A percentile compares a stretch with the other conserved stretches of the same genome.
Conservation (phyloP, 92 coral and sea anemone species). For the Porites evermanni region DNA sequence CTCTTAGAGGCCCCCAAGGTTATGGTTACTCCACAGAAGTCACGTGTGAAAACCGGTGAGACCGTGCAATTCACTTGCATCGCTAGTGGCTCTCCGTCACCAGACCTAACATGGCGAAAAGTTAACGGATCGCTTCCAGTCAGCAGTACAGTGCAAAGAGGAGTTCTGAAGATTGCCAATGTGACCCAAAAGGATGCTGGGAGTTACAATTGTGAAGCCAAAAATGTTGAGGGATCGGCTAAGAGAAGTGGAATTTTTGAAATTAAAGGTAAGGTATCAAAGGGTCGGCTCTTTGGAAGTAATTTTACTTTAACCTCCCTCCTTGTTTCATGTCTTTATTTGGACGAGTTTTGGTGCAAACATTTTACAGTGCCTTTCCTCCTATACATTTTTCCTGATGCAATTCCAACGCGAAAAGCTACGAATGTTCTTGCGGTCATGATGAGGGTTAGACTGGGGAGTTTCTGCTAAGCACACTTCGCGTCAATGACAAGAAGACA, state of each 20-base stretch:
- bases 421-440: too few species aligned
- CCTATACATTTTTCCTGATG: too few species aligned
- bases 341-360: too few species aligned
- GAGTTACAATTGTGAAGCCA: conserved; percentile 78
- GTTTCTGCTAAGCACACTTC: neutral
- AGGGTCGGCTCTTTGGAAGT: neutral
- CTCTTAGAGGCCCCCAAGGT: conserved; percentile 83
- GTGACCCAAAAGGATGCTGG: conserved; percentile 78
- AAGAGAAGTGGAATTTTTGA: conserved; percentile 64
- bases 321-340: neutral
- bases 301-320: neutral
- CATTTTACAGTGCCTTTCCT: too few species aligned
- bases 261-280: conserved; percentile 45
- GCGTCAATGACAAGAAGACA: neutral
- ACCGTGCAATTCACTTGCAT: conserved; percentile 84
- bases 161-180: conserved; percentile 68
- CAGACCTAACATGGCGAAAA: conserved; percentile 81
- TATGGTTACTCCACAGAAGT: conserved; percentile 68
- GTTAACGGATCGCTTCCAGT: conserved; percentile 78
- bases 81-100: conserved; percentile 89
- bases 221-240: conserved; percentile 78
- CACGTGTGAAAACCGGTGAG: conserved; percentile 81
- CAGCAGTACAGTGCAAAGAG: conserved; percentile 59
- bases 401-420: too few species aligned
- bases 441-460: too few species aligned